Percentiles rank a stretch among this genome's conserved stretches.
phyloP scores from a whole-genome alignment of 2,113 vertebrate species.

The Anguilla japonica region DNA sequence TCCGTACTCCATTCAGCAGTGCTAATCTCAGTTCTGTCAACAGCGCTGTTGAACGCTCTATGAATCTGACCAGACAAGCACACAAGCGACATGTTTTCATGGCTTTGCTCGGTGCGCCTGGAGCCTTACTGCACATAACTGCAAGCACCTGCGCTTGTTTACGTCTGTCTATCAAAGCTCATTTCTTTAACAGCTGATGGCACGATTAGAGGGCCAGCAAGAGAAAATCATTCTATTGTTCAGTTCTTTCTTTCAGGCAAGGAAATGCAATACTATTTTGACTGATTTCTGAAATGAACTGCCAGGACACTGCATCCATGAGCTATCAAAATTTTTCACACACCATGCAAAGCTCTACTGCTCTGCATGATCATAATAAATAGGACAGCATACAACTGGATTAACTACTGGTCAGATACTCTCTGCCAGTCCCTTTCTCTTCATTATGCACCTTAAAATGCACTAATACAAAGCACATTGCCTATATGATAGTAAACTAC shows the following conservation, averaged over 20 bases:
- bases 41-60: conserved; percentile 22
- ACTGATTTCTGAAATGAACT: not conserved
- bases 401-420: not conserved
- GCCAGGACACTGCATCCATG: not conserved
- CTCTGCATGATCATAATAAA: not conserved
- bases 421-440: not conserved
- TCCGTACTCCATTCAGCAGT: conserved; percentile 51
- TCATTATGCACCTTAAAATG: conserved; percentile 15
- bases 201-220: not conserved
- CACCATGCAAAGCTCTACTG: not conserved
- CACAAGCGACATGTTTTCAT: conserved; percentile 51
- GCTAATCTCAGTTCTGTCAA: conserved; percentile 56
- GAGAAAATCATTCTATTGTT: not conserved
- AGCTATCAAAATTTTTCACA: not conserved
- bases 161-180: conserved; percentile 33
- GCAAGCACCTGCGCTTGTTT: conserved; percentile 43
- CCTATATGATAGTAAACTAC: not conserved
- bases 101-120: conserved; percentile 32
- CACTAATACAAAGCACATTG: not conserved
- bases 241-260: not conserved
- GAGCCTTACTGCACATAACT: conserved; percentile 39
- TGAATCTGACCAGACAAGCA: conserved; percentile 42
- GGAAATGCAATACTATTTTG: not conserved
- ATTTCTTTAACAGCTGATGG: conserved; percentile 19
- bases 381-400: not conserved